Evolutionary conservation across 2,113 vertebrate genomes (phyloP), one percentile per base, ranked within the genome.

Genomic region (Lophochroa leadbeateri): DNA sequence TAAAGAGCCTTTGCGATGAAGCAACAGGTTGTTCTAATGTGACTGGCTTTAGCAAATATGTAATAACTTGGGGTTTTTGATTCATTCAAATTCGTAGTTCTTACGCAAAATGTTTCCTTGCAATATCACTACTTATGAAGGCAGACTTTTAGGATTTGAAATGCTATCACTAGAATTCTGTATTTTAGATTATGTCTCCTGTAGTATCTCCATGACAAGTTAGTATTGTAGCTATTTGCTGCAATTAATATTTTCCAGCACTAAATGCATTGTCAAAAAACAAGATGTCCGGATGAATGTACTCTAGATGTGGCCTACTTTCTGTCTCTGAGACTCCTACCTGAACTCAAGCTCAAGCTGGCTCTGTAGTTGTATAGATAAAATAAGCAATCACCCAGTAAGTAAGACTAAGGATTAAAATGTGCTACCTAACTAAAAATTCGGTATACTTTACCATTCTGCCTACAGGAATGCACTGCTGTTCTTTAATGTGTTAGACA

Each of bases 311-410:
- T n/a, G 60, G 39, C 25, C 47, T 52, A 41, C 63, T 86, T 63
- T 63, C 55, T 68, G 25, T n/a, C 85, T 74, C 41, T 16, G 21
- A 88, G 70, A 5, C n/a, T 94, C 47, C n/a, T 52, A 44, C 72
- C 79, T 70, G 52, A 49, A 53, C 84, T 53, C 95, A 61, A 93
- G 80, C 88, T 97, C 84, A 74, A 92, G 46, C 39, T 39, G 86
- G 55, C 82, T 82, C 21, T 92, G 86, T 50, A 67, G 44, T 31
- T 67, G 88, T 72, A 92, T 44, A 81, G 20, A 64, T 29, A 35
- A 97, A 96, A 95, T 25, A 25, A 90, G 68, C 49, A 50, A 86
- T 64, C 71, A 41, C 33, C 44, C 69, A 82, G 82, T 81, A 94
- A 96, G 78, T 88, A 94, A 96, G 29, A 61, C 1, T 15, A 68